Evolutionary conservation across 2,797 vertebrate genomes (phyloP), one percentile per base, ranked within the genome.

Genomic region (Microchirus variegatus): DNA sequence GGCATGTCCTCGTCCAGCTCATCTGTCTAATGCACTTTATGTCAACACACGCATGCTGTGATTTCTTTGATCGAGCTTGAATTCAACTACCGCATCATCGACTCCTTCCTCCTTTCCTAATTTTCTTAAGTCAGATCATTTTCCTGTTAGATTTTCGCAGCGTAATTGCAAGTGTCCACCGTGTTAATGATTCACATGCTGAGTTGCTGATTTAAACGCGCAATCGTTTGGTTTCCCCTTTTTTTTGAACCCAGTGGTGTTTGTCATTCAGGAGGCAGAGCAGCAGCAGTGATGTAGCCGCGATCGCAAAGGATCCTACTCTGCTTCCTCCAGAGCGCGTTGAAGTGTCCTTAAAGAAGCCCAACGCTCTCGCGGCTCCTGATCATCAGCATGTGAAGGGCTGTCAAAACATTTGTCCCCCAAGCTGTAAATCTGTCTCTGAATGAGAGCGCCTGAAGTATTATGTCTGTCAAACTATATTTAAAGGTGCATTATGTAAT

Each of bases 21-120:
- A 40, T 65, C 22, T 46, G 36, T 37, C 11, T 48, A 16, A 53
- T 44, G 69, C 13, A 56, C 64, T 42, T 18, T 50, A 31, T 45
- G 15, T 42, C 48, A 59, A 9, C 15, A 71, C 45, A 42, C 42
- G 74, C 70, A 80, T 82, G 61, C 11, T 53, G 53, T 70, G 4
- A 63, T 36, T 38, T 19, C 18, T 47, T 9, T 40, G 14, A n/a
- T 46, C 18, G 0, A 15, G 11, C 11, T n/a, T n/a, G 15, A 43
- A 17, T 15, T 45, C 10, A 45, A 9, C 16, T 45, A 17, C n/a
- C 15, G n/a, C 9, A 45, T 10, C 43, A 17, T 45, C n/a, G 16
- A 15, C 43, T 16, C n/a, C 15, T 14, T 31, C 31, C 31, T 4
- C 8, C 3, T 31, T n/a, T n/a, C n/a, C n/a, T 31, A 5, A 31